A percentile compares a stretch with the other conserved stretches of the same genome.
Conservation (phyloP, 92 coral and sea anemone species). For the Epizoanthus illoricatus region DNA sequence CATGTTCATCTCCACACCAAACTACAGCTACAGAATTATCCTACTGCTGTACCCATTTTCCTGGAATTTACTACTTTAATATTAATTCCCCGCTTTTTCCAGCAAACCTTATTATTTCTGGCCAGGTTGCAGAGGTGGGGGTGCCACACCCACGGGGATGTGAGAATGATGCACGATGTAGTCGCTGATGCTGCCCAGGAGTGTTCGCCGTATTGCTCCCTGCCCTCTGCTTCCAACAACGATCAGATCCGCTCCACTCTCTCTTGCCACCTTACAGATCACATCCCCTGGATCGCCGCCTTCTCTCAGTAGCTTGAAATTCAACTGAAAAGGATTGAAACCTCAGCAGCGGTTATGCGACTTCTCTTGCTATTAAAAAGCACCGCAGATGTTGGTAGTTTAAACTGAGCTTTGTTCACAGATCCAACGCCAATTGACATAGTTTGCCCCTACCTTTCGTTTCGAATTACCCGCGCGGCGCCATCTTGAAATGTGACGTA, state of each 20-base stretch:
- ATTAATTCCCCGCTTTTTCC: background rate
- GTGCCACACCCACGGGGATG: slow-evolving; percentile 12
- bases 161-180: slow-evolving; percentile 5
- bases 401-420: too few relatives aligned
- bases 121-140: slow-evolving; percentile 6
- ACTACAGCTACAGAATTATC: too few relatives aligned
- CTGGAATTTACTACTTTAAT: too few relatives aligned
- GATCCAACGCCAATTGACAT: too few relatives aligned
- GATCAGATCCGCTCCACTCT: background rate
- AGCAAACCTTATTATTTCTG: background rate
- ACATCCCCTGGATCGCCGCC: background rate
- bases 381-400: too few relatives aligned
- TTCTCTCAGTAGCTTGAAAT: background rate
- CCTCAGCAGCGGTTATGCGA: background rate
- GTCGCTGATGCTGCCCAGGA: slow-evolving; percentile 9
- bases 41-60: too few relatives aligned
- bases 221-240: slow-evolving; percentile 18
- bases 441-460: too few relatives aligned
- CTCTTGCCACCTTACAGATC: background rate
- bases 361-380: background rate
- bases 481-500: too few relatives aligned
- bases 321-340: background rate
- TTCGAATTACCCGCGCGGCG: too few relatives aligned
- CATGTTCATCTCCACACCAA: too few relatives aligned
- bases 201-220: slow-evolving; percentile 1